Conservation (phyloP, 2,113 vertebrate genomes). For the Rhinichthys klamathensis region DNA sequence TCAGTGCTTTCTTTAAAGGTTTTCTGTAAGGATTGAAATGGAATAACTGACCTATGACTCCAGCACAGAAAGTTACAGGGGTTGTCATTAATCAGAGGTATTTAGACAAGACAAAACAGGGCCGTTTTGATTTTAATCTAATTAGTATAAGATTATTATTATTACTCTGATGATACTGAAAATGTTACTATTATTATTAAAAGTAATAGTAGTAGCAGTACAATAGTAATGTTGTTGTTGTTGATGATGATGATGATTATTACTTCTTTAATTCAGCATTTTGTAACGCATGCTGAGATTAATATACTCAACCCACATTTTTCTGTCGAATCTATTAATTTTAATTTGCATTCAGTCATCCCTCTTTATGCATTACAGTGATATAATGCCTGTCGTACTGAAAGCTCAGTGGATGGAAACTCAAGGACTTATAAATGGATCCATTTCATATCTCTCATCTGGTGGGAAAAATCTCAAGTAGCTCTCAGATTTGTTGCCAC, state of each 20-base stretch:
- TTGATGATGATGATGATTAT: not conserved
- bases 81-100: slow-evolving; percentile 69
- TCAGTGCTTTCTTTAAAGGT: slow-evolving; percentile 69
- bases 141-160: no score
- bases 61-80: slow-evolving; percentile 46
- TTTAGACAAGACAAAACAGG: slow-evolving; percentile 60
- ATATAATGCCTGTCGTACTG: not conserved
- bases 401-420: not conserved
- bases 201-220: not conserved
- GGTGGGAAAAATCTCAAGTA: slow-evolving; percentile 19
- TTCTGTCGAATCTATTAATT: not conserved
- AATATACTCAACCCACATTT: not conserved
- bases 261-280: not conserved
- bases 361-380: not conserved
- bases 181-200: not conserved
- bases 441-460: slow-evolving; percentile 27
- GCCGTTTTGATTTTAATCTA: slow-evolving; percentile 1
- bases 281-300: not conserved
- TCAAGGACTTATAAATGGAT: slow-evolving; percentile 23
- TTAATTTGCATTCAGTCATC: not conserved
- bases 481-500: slow-evolving; percentile 25
- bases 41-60: slow-evolving; percentile 17
- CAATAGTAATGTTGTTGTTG: not conserved
- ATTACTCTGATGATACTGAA: not conserved
- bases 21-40: slow-evolving; percentile 19